Conservation (phyloP, 2,797 vertebrate genomes). For the Spea hammondii region DNA sequence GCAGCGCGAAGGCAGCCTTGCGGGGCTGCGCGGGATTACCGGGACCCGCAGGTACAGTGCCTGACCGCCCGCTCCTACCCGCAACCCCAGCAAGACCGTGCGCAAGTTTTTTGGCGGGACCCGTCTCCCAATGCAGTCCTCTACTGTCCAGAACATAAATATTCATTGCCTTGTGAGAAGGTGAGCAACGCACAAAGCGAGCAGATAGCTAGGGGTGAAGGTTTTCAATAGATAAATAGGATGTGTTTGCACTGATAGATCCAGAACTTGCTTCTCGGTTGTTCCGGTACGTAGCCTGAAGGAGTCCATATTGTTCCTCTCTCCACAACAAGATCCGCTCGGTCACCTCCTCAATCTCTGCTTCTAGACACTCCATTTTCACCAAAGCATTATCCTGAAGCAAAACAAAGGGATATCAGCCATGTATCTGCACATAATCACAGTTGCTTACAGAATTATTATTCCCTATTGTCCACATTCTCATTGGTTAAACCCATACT, state of each 20-base stretch:
- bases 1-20: too few relatives aligned
- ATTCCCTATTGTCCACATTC: neutral
- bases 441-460: neutral
- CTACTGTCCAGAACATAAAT: neutral
- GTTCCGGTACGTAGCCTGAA: slow-evolving; percentile 50
- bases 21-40: too few relatives aligned
- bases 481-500: too few relatives aligned
- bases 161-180: too few relatives aligned
- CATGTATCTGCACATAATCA: neutral
- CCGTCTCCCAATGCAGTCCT: too few relatives aligned
- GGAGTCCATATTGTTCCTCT: slow-evolving; percentile 61
- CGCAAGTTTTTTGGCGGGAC: too few relatives aligned
- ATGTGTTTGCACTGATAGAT: slow-evolving; percentile 53
- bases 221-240: slow-evolving; percentile 30
- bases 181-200: too few relatives aligned
- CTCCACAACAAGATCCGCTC: slow-evolving; percentile 69
- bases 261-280: slow-evolving; percentile 54
- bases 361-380: slow-evolving; percentile 61
- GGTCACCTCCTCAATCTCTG: slow-evolving; percentile 64
- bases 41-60: too few relatives aligned
- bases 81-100: too few relatives aligned
- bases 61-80: too few relatives aligned
- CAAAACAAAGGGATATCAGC: neutral
- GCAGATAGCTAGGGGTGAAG: neutral
- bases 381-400: slow-evolving; percentile 66